phyloP scores from a whole-genome alignment of 1,140 invertebrate species.

The Sminthurinus signatus region DNA sequence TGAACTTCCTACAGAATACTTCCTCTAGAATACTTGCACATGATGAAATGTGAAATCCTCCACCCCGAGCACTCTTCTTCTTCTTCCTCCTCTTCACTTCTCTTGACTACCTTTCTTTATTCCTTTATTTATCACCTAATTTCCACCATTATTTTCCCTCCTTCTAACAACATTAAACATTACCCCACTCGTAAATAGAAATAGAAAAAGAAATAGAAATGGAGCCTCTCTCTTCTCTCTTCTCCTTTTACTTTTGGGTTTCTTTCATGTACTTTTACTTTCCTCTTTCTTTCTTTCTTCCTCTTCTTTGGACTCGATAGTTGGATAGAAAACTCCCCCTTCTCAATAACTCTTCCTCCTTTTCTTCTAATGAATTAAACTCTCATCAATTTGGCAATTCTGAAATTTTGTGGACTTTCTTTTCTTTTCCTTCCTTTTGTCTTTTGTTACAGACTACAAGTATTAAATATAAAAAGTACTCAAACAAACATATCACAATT shows the following conservation, averaged over 20 bases:
- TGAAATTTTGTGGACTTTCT: background rate
- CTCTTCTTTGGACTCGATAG: too few relatives aligned
- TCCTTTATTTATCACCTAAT: constrained; percentile 26
- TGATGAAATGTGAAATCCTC: background rate
- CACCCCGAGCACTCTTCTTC: background rate
- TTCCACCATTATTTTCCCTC: constrained; percentile 21
- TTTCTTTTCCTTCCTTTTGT: background rate
- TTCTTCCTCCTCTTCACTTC: background rate
- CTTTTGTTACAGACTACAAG: too few relatives aligned
- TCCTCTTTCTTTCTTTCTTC: background rate
- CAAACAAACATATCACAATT: too few relatives aligned
- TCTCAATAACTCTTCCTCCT: too few relatives aligned
- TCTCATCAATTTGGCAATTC: background rate
- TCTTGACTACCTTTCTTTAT: background rate
- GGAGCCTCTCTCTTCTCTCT: too few relatives aligned
- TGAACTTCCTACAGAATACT: too few relatives aligned
- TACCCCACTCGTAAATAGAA: constrained; percentile 13
- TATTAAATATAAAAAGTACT: too few relatives aligned
- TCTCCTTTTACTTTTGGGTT: background rate
- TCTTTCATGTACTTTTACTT: too few relatives aligned
- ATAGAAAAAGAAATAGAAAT: too few relatives aligned
- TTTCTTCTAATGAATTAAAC: constrained; percentile 1
- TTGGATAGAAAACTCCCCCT: too few relatives aligned
- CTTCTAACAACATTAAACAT: constrained; percentile 15
- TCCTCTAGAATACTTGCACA: background rate